A percentile compares a stretch with the other conserved stretches of the same genome.
Conservation (phyloP, 2,113 vertebrate species). For the Dinomys branickii region DNA sequence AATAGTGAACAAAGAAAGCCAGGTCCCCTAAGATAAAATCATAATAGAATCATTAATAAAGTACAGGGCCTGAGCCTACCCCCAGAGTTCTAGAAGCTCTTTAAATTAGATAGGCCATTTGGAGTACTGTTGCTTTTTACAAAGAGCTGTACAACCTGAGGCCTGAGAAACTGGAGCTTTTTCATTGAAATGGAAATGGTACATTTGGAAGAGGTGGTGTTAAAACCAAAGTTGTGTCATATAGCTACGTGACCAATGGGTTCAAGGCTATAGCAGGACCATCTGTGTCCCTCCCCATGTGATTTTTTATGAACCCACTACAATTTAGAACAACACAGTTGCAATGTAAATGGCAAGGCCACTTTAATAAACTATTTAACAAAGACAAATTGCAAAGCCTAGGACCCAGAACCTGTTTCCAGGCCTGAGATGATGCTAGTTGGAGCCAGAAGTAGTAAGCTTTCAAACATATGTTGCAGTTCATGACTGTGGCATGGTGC, state of each 20-base stretch:
- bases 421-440: background rate
- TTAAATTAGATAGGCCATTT: conserved; percentile 62
- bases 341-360: background rate
- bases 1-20: conserved; percentile 50
- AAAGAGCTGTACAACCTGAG: conserved; percentile 20
- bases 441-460: background rate
- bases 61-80: conserved; percentile 12
- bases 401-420: background rate
- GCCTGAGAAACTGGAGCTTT: background rate
- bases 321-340: background rate
- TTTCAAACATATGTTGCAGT: conserved; percentile 22
- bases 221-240: conserved; percentile 64
- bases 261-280: conserved; percentile 49
- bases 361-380: conserved; percentile 27
- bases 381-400: background rate
- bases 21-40: conserved; percentile 73
- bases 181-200: conserved; percentile 52
- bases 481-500: background rate
- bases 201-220: conserved; percentile 62
- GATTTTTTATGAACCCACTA: conserved; percentile 40
- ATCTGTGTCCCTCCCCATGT: conserved; percentile 20
- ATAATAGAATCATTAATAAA: conserved; percentile 43
- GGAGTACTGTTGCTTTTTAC: conserved; percentile 50
- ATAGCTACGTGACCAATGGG: conserved; percentile 5
- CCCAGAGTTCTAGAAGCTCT: conserved; percentile 57